A percentile compares a stretch with the other conserved stretches of the same genome.
phyloP scores from a whole-genome alignment of 2,113 vertebrate genomes.

The Spheniscus mendiculus region DNA sequence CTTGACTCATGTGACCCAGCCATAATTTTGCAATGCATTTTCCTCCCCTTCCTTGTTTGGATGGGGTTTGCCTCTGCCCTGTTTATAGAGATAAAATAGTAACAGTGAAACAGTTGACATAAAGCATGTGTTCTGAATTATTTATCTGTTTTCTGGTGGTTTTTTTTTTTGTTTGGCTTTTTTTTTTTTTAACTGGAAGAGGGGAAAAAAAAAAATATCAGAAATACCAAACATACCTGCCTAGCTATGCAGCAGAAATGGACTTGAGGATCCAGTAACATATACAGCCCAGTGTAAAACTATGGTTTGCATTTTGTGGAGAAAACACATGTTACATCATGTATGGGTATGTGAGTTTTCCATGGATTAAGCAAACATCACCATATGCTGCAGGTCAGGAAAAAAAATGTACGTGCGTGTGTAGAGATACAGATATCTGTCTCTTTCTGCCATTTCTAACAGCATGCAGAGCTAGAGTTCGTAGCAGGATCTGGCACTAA shows the following conservation, averaged over 20 bases:
- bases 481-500: constrained; percentile 44
- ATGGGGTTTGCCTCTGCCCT: not conserved
- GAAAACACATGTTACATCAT: not conserved
- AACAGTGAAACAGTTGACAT: not conserved
- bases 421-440: not conserved
- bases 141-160: not conserved
- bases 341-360: not conserved
- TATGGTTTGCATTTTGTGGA: not conserved
- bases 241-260: not conserved
- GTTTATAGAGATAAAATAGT: constrained; percentile 19
- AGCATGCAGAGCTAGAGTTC: not conserved
- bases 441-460: constrained; percentile 27
- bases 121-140: constrained; percentile 21
- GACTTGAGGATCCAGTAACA: not conserved
- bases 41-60: not conserved
- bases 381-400: not conserved
- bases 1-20: not conserved
- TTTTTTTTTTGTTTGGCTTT: not conserved
- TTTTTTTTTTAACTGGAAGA: not conserved
- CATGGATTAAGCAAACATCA: not conserved
- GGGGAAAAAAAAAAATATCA: not conserved
- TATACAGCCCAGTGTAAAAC: not conserved
- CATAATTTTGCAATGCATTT: not conserved
- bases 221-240: not conserved
- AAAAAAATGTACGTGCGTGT: not conserved